These are phyloP conservation scores for Holocentrus rufus DNA, from an alignment of 2,797 vertebrate species.

Conservation along the genomic window DNA sequence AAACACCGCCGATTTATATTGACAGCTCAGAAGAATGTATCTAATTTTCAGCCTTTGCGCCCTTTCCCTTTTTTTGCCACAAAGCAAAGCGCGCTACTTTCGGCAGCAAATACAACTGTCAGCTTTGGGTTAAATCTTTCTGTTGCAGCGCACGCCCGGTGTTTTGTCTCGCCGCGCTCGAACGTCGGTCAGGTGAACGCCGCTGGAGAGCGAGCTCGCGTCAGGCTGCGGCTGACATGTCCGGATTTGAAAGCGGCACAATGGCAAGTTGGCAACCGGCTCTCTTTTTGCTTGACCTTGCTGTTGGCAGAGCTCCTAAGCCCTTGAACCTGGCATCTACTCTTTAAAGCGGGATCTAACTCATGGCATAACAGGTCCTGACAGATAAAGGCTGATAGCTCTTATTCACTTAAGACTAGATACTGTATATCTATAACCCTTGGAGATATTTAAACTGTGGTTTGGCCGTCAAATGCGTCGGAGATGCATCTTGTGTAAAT, in stretches of 20 bases:
- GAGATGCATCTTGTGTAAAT: not conserved
- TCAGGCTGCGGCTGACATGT: constrained; percentile 30
- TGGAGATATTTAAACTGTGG: constrained; percentile 5
- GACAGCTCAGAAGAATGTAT: constrained; percentile 1
- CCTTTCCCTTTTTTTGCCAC: not conserved
- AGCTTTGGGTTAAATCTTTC: constrained; percentile 1
- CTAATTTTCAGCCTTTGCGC: not conserved
- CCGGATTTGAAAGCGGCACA: constrained; percentile 38
- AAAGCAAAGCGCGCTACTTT: not conserved
- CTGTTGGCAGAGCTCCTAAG: constrained; percentile 19
- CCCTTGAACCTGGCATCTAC: constrained; percentile 4
- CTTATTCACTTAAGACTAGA: not conserved
- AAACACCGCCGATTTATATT: not conserved
- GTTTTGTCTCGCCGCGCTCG: not conserved
- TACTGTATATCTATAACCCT: not conserved
- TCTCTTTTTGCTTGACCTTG: constrained; percentile 28
- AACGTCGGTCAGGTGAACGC: constrained; percentile 11
- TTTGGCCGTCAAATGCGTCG: not conserved
- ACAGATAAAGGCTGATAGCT: constrained; percentile 6
- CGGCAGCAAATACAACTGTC: not conserved
- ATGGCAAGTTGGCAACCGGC: constrained; percentile 25
- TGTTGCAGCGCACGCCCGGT: not conserved
- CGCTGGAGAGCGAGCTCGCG: constrained; percentile 26
- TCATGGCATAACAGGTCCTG: constrained; percentile 7
- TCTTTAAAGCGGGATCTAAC: constrained; percentile 9